Conservation (phyloP, 2,888 invertebrate genomes). For the Drosophila rubida region DNA sequence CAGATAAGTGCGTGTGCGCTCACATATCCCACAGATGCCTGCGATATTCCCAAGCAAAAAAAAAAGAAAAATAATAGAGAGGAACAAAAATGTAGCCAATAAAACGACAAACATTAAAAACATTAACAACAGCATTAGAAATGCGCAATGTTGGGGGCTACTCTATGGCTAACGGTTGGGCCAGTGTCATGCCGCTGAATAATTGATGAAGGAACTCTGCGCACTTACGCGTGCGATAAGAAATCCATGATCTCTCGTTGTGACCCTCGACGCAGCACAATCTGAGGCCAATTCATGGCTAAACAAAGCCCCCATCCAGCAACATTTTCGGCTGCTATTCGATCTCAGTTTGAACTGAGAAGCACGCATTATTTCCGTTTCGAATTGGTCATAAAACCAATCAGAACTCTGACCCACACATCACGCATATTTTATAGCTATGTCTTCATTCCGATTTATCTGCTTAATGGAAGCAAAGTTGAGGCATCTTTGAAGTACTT, state of each 20-base stretch:
- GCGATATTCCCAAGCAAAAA: slow-evolving; percentile 2
- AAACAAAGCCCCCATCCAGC: slow-evolving; percentile 54
- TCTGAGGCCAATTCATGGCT: slow-evolving; percentile 46
- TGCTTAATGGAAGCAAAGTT: not conserved
- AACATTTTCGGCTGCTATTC: not conserved
- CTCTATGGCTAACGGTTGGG: not conserved
- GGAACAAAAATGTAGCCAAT: slow-evolving; percentile 62
- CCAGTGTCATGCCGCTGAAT: slow-evolving; percentile 47
- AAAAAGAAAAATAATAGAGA: slow-evolving; percentile 1
- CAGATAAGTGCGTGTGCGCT: slow-evolving; percentile 70
- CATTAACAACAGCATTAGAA: slow-evolving; percentile 75
- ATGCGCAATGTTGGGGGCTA: slow-evolving; percentile 32
- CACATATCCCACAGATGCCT: slow-evolving; percentile 28
- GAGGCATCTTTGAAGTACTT: not conserved
- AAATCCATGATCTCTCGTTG: slow-evolving; percentile 36
- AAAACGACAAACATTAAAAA: slow-evolving; percentile 76
- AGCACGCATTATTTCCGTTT: slow-evolving; percentile 10
- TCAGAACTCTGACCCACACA: slow-evolving; percentile 19
- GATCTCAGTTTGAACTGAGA: slow-evolving; percentile 13
- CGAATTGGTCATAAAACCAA: slow-evolving; percentile 15
- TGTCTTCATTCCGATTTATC: slow-evolving; percentile 12
- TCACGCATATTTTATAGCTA: slow-evolving; percentile 8
- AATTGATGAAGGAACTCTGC: slow-evolving; percentile 53
- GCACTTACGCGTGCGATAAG: slow-evolving; percentile 25
- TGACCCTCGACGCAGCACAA: slow-evolving; percentile 9